Conservation (phyloP, 2,113 vertebrate genomes). For the Eptesicus fuscus region DNA sequence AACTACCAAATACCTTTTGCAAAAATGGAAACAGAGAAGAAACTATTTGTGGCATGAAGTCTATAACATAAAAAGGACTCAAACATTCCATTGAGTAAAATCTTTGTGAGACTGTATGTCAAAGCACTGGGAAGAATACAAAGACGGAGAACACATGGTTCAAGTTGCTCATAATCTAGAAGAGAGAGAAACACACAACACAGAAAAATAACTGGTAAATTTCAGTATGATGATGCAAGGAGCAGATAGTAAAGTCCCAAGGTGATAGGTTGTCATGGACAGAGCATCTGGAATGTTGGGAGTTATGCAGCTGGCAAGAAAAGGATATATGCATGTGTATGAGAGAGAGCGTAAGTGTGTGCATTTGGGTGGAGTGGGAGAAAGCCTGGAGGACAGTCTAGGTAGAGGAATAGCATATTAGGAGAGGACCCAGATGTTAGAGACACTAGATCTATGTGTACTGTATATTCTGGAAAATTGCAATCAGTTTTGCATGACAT, state of each 20-base stretch:
- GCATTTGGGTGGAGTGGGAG: not conserved
- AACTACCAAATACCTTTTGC: conserved; percentile 36
- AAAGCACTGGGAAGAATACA: not conserved
- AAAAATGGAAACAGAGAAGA: conserved; percentile 28
- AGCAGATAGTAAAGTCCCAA: not conserved
- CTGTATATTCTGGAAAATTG: not conserved
- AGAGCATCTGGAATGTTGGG: not conserved
- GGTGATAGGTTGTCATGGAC: not conserved
- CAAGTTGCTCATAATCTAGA: not conserved
- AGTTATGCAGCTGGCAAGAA: not conserved
- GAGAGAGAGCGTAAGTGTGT: not conserved
- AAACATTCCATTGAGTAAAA: not conserved
- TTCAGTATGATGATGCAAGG: not conserved
- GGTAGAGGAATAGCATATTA: not conserved
- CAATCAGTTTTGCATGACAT: conserved; percentile 12
- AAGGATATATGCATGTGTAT: not conserved
- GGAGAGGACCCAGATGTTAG: not conserved
- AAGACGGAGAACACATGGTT: not conserved
- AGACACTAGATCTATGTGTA: not conserved
- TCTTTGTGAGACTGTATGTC: not conserved
- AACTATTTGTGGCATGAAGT: not conserved
- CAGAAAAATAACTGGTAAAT: not conserved
- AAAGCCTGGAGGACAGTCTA: not conserved
- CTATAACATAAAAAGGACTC: not conserved
- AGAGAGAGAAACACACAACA: not conserved